A percentile compares a stretch with the other conserved stretches of the same genome.
Conservation (phyloP, 2,888 invertebrate genomes). For the Corbicula japonica region DNA sequence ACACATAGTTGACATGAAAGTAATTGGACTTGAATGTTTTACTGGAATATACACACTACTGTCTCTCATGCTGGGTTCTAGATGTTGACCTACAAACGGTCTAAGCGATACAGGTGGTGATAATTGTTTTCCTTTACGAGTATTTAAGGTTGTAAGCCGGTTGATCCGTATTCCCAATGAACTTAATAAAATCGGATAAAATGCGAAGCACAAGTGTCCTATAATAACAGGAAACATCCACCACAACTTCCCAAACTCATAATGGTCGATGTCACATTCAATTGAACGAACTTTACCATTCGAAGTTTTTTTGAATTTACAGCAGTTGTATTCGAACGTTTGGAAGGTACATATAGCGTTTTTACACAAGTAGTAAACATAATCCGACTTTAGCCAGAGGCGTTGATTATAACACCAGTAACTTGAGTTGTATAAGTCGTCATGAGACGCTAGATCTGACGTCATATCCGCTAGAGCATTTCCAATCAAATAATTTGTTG, state of each 20-base stretch:
- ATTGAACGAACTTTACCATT: constrained; percentile 16
- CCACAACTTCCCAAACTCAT: constrained; percentile 39
- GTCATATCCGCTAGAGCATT: constrained; percentile 46
- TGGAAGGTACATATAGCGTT: constrained; percentile 51
- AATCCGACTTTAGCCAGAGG: constrained; percentile 12
- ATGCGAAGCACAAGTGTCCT: constrained; percentile 40
- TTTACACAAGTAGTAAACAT: constrained; percentile 35
- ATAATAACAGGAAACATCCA: constrained; percentile 52
- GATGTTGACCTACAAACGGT: no score
- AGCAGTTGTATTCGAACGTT: constrained; percentile 54
- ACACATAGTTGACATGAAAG: constrained; percentile 31
- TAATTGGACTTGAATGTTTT: constrained; percentile 25
- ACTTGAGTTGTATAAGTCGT: constrained; percentile 50
- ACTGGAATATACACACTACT: constrained; percentile 6
- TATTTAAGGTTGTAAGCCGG: neutral
- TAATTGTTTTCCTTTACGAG: neutral
- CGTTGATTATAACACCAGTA: constrained; percentile 51
- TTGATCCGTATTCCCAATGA: constrained; percentile 24
- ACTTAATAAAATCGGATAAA: constrained; percentile 43
- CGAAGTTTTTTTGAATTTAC: constrained; percentile 24
- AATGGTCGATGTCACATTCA: constrained; percentile 21
- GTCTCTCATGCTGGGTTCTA: neutral
- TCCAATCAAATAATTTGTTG: constrained; percentile 42
- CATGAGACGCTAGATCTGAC: constrained; percentile 17
- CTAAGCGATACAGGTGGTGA: neutral